These are phyloP conservation scores for Notarius lentiginosus DNA, from an alignment of 2,113 vertebrate genomes.

Conservation along the genomic window DNA sequence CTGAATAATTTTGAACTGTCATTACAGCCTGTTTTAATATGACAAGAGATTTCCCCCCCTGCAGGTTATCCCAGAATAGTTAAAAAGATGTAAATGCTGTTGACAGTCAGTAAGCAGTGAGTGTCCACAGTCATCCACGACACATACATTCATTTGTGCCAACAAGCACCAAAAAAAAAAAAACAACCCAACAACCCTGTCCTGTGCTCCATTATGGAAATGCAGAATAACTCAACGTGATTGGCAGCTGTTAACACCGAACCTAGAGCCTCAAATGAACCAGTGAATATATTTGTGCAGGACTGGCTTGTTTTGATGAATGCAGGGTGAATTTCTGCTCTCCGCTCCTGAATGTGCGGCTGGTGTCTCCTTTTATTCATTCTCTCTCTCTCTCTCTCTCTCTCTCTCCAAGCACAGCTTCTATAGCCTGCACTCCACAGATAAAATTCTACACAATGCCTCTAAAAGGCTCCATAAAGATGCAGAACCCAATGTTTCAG, in stretches of 20 bases:
- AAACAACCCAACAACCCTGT: neutral
- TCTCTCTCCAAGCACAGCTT: slow-evolving; percentile 35
- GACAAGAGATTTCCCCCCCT: neutral
- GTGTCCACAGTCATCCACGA: slow-evolving; percentile 19
- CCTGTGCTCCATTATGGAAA: slow-evolving; percentile 20
- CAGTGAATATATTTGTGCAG: slow-evolving; percentile 41
- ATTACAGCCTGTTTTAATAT: neutral
- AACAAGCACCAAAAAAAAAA: slow-evolving; percentile 4
- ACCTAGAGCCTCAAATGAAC: slow-evolving; percentile 32
- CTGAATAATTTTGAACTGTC: slow-evolving; percentile 7
- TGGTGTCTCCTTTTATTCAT: slow-evolving; percentile 30
- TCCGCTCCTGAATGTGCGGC: slow-evolving; percentile 27
- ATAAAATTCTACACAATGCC: slow-evolving; percentile 53
- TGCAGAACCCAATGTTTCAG: slow-evolving; percentile 42
- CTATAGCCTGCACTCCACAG: slow-evolving; percentile 51
- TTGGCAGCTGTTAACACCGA: slow-evolving; percentile 36
- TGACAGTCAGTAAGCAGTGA: slow-evolving; percentile 30
- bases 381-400: neutral
- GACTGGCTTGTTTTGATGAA: slow-evolving; percentile 38
- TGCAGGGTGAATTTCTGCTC: slow-evolving; percentile 45
- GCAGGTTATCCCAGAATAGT: slow-evolving; percentile 25
- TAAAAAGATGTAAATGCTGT: slow-evolving; percentile 40
- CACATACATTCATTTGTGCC: slow-evolving; percentile 28
- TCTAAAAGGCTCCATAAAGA: slow-evolving; percentile 48
- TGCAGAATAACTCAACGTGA: slow-evolving; percentile 41